Percentiles rank a stretch among this genome's conserved stretches.
Evolutionary conservation across 64 coral and sea anemone species (phyloP).

Genomic region (Montipora capricornis): DNA sequence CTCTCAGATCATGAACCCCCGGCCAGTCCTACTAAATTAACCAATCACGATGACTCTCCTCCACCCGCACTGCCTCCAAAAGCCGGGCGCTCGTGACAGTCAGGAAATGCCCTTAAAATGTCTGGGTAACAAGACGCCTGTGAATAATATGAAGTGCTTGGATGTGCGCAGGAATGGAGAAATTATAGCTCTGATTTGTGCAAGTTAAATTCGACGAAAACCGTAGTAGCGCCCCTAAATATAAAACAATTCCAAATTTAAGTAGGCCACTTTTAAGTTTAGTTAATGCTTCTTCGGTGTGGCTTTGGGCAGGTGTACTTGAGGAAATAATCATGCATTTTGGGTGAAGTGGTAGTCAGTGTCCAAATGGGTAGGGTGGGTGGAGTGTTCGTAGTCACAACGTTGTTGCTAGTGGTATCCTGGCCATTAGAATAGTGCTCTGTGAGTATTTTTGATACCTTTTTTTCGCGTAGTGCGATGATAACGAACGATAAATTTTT

Average conservation of each 20-base stretch:
- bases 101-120: not conserved
- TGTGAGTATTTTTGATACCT: not conserved
- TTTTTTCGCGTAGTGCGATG: not conserved
- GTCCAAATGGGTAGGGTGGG: not conserved
- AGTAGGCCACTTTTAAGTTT: not conserved
- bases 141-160: conserved; percentile 7
- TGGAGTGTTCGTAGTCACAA: not conserved
- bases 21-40: not conserved
- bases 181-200: not conserved
- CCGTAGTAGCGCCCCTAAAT: not conserved
- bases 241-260: not conserved
- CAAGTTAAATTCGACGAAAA: not conserved
- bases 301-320: not conserved
- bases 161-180: too few species aligned
- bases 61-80: conserved; percentile 90
- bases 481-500: conserved; percentile 15
- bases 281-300: not conserved
- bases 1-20: conserved; percentile 34
- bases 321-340: conserved; percentile 34
- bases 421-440: not conserved
- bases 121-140: not conserved
- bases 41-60: conserved; percentile 56
- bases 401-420: not conserved
- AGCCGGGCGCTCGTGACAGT: conserved; percentile 61
- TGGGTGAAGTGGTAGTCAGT: not conserved